phyloP scores from a whole-genome alignment of 2,113 vertebrate species.

The Dunckerocampus dactyliophorus region DNA sequence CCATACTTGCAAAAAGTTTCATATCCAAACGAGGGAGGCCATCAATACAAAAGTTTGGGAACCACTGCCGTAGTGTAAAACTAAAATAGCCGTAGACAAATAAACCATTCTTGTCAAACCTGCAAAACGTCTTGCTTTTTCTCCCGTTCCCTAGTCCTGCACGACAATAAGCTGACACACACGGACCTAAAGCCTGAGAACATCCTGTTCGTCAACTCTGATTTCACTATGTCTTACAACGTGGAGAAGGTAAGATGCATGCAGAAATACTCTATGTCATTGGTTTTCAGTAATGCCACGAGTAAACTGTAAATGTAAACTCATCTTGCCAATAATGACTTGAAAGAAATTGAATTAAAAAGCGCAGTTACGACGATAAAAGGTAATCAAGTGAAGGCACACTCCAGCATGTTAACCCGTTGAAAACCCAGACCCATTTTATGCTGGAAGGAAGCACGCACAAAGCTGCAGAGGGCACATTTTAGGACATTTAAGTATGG shows the following conservation, averaged over 20 bases:
- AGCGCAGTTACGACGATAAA: too few species aligned
- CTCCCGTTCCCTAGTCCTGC: slow-evolving; percentile 78
- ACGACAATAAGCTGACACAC: slow-evolving; percentile 95
- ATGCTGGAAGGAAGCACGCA: too few species aligned
- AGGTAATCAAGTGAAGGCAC: too few species aligned
- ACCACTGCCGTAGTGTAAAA: neutral
- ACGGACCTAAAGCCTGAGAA: slow-evolving; percentile 98
- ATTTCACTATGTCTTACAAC: slow-evolving; percentile 89
- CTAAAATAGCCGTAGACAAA: neutral
- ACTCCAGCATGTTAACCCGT: too few species aligned
- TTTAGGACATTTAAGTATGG: too few species aligned
- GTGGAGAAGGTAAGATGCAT: slow-evolving; percentile 82
- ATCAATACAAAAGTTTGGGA: neutral
- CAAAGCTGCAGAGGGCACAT: too few species aligned
- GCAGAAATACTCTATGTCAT: neutral
- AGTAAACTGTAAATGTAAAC: too few species aligned
- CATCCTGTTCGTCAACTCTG: slow-evolving; percentile 94
- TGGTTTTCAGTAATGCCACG: too few species aligned
- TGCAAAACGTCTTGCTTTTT: neutral
- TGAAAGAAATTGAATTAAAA: too few species aligned
- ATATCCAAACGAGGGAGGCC: neutral
- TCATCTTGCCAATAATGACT: too few species aligned
- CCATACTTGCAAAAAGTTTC: neutral
- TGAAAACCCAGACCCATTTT: too few species aligned
- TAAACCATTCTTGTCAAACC: neutral